Base-by-base conservation (phyloP, 2,113 vertebrate species). In the Oncorhynchus tshawytscha region DNA sequence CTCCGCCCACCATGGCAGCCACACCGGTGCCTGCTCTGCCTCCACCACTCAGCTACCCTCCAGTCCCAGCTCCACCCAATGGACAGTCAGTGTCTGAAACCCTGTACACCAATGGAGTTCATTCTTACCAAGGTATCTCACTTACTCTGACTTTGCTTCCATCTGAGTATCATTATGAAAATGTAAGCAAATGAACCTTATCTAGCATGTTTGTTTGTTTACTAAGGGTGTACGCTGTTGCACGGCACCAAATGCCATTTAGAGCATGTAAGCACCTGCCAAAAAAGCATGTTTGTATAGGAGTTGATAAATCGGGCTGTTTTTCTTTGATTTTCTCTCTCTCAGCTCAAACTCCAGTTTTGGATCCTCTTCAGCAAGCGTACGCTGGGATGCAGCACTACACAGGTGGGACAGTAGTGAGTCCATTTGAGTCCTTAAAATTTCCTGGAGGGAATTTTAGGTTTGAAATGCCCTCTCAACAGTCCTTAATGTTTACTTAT, bases 311-410 rank as follows among this genome's bases (percentile, higher is more conserved):
- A 87, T 4, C 3, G 54, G 76, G 69, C 5, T 87, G 65, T 18
- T 71, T 24, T 31, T 25, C 29, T 20, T 24, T 69, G 20, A 54
- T 81, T 62, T 80, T 62, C 7, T 8, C 59, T 83, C 25, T 77
- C 76, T 85, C 89, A 98, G 96, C 96, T 87, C 96, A 96, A 92
- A 97, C 95, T 93, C 95, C 95, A 0, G 95, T 95, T 0, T 90
- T 96, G 91, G 96, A 97, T 78, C 95, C 95, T 39, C 92, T 97
- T 73, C 96, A 97, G 88, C 96, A 98, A 80, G 96, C 96, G 0
- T 98, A 98, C 2, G 93, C 96, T 0, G 96, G 96, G 80, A 96
- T 97, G 96, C 96, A 98, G 89, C 96, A 97, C 85, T 97, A 98
- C 64, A 94, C 96, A 91, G 96, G 96, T 98, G 79, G 29, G 12